Evolutionary conservation across 2,888 invertebrate species (phyloP), one percentile per base, ranked within the genome.

Genomic region (Spisula solida): DNA sequence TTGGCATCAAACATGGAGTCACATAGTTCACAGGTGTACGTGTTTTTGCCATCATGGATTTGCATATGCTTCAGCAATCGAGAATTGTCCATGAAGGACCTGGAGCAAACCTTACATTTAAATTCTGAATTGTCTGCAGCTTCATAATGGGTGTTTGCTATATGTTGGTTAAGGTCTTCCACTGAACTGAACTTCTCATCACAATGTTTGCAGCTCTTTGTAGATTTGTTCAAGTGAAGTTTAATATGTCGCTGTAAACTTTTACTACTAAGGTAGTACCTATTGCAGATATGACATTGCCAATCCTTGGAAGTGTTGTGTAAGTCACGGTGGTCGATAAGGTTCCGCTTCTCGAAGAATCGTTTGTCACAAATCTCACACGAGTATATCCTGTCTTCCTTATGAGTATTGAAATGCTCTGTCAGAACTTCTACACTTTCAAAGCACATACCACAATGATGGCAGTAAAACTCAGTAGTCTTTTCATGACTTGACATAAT

Each of bases 331-430:
- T 92, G 92, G 56, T 90, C 90, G 18, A 92, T 78, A 12, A 92
- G 82, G 81, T 85, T 91, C 55, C 90, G 89, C 51, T 92, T 92
- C 47, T 92, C 92, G 79, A 89, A 89, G 70, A 92, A 92, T 55
- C 31, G 66, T 60, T 90, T 90, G 20, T 86, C 84, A 55, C 92
- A 92, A 25, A 60, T 78, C 51, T 92, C 92, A 86, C 92, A 92
- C 16, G 56, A 41, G 51, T 87, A 90, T 47, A 92, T 86, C n/a
- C 83, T 90, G 51, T 92, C 92, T 31, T 29, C 60, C n/a, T 66
- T 81, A 60, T 92, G 92, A 8, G n/a, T 31, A 12, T 29, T 55
- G 51, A 91, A 88, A 80, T 92, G 92, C 29, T 82, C 51, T 8
- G 84, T 81, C 6, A 92, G 60, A 29, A 66, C 55, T 16, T 82